Conservation (phyloP, 2,797 vertebrate species). For the Telmatherina bonti region DNA sequence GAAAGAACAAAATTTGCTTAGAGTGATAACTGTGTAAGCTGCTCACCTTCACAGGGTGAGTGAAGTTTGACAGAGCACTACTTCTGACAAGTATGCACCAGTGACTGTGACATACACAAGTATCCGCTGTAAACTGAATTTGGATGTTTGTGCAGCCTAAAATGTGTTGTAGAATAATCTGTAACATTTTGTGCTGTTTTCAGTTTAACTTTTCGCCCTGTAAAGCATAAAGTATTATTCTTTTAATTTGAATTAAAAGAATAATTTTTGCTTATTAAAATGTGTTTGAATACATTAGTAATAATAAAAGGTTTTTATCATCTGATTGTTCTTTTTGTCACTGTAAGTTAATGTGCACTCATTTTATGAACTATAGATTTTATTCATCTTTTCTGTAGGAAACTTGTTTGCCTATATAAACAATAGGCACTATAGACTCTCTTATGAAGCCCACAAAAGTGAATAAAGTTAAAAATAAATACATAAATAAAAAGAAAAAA, state of each 20-base stretch:
- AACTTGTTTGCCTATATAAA: background rate
- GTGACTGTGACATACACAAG: too few relatives aligned
- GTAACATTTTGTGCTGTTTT: too few relatives aligned
- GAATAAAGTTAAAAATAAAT: background rate
- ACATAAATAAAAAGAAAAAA: background rate
- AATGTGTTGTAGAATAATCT: too few relatives aligned
- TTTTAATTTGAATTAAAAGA: too few relatives aligned
- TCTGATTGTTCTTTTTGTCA: background rate
- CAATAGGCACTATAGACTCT: background rate
- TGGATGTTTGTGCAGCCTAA: too few relatives aligned
- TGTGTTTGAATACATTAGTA: too few relatives aligned
- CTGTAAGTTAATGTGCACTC: background rate
- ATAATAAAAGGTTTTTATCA: background rate
- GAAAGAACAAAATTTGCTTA: background rate
- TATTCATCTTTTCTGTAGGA: background rate
- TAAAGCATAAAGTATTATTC: too few relatives aligned
- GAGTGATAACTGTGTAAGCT: background rate
- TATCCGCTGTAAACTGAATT: too few relatives aligned
- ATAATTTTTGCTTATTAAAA: too few relatives aligned
- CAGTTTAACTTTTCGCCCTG: too few relatives aligned
- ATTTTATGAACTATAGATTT: background rate
- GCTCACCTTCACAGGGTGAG: background rate
- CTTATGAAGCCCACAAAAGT: background rate
- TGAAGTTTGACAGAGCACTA: conserved; percentile 1
- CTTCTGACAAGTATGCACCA: too few relatives aligned